Evolutionary conservation across 1,140 invertebrate species (phyloP).

Genomic region (Apolygus lucorum): DNA sequence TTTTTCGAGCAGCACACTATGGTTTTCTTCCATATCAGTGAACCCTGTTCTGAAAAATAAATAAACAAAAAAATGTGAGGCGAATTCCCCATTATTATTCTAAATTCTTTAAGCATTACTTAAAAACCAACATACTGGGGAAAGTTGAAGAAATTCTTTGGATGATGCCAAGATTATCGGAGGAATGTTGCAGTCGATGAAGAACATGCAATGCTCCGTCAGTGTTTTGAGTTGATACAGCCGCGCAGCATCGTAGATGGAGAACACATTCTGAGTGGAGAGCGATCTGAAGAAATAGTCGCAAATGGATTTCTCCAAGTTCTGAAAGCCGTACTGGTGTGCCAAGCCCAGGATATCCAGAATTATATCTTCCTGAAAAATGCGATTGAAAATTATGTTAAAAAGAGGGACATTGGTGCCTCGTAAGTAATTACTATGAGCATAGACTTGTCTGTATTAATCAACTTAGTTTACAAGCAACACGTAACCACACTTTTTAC

Average conservation of each 20-base stretch:
- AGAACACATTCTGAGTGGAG: conserved; percentile 79
- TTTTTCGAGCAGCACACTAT: too few relatives aligned
- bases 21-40: too few relatives aligned
- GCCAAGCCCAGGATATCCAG: conserved; percentile 81
- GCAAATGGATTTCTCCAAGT: conserved; percentile 83
- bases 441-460: too few relatives aligned
- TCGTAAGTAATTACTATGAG: too few relatives aligned
- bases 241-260: conserved; percentile 83
- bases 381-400: not conserved
- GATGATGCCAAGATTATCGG: conserved; percentile 58
- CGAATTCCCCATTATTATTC: too few relatives aligned
- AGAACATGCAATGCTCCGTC: conserved; percentile 54
- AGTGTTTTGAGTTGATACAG: conserved; percentile 58
- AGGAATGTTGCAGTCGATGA: conserved; percentile 79
- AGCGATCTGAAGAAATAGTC: conserved; percentile 85
- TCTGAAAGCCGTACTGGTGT: conserved; percentile 90
- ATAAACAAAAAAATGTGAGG: not conserved
- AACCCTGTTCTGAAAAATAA: not conserved
- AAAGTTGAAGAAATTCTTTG: conserved; percentile 78
- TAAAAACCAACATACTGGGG: conserved; percentile 49
- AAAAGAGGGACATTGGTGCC: too few relatives aligned
- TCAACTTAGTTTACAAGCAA: not conserved
- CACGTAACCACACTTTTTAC: conserved; percentile 26
- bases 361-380: conserved; percentile 63
- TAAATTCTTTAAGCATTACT: not conserved